Evolutionary conservation across 2,113 vertebrate genomes (phyloP).

Genomic region (Rhombomys opimus): DNA sequence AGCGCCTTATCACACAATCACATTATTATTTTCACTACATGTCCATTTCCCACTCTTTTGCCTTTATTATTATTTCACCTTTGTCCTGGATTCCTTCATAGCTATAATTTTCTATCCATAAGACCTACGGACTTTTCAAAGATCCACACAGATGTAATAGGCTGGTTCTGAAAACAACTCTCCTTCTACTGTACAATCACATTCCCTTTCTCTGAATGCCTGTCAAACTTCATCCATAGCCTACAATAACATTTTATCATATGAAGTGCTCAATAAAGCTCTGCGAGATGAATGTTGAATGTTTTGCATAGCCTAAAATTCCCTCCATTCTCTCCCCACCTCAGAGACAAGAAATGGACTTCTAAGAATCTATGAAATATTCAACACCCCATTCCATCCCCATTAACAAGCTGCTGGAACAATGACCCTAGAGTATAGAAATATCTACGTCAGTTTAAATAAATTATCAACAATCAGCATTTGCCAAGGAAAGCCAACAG

Average conservation of each 20-base stretch:
- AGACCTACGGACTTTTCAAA: slow-evolving; percentile 5
- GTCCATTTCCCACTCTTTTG: background rate
- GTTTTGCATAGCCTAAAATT: slow-evolving; percentile 46
- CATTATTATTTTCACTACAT: background rate
- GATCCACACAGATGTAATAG: slow-evolving; percentile 42
- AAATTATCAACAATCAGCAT: slow-evolving; percentile 63
- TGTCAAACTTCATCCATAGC: slow-evolving; percentile 29
- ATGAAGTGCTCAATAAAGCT: slow-evolving; percentile 21
- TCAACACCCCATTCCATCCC: slow-evolving; percentile 42
- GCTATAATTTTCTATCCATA: background rate
- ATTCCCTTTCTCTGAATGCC: background rate
- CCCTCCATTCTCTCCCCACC: slow-evolving; percentile 20
- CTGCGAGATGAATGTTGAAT: slow-evolving; percentile 48
- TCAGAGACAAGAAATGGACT: slow-evolving; percentile 56
- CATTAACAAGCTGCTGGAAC: slow-evolving; percentile 62
- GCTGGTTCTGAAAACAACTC: slow-evolving; percentile 14
- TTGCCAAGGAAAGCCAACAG: slow-evolving; percentile 73
- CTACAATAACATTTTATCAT: slow-evolving; percentile 59
- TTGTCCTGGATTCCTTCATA: background rate
- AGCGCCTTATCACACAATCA: background rate
- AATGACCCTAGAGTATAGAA: slow-evolving; percentile 53
- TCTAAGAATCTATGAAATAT: slow-evolving; percentile 75
- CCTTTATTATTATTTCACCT: background rate
- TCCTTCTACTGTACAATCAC: slow-evolving; percentile 47
- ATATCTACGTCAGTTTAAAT: slow-evolving; percentile 65